phyloP scores from a whole-genome alignment of 2,888 invertebrate species.

The Allygus modestus region DNA sequence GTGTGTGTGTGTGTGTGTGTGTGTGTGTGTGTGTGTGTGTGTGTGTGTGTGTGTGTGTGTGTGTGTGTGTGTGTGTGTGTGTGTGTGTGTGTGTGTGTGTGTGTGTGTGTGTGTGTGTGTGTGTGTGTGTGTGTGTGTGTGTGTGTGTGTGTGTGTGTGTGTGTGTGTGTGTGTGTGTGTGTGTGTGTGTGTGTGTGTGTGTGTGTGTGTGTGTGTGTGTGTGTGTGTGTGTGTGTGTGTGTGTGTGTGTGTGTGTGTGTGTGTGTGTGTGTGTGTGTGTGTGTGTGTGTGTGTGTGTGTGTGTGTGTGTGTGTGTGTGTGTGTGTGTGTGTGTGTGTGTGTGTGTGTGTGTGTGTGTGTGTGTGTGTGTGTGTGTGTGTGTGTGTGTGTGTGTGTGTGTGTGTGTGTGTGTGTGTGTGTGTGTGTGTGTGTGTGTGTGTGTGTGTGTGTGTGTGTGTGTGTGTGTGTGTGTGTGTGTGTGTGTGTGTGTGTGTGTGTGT shows the following conservation, averaged over 20 bases:
- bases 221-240: slow-evolving; percentile 34
- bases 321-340: slow-evolving; percentile 34
- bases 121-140: slow-evolving; percentile 34
- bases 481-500: slow-evolving; percentile 24
- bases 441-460: slow-evolving; percentile 24
- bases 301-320: slow-evolving; percentile 31
- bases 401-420: slow-evolving; percentile 34
- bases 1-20: slow-evolving; percentile 34
- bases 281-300: slow-evolving; percentile 34
- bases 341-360: slow-evolving; percentile 34
- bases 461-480: slow-evolving; percentile 20
- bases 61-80: slow-evolving; percentile 20
- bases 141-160: slow-evolving; percentile 34
- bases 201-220: slow-evolving; percentile 24
- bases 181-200: slow-evolving; percentile 20
- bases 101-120: slow-evolving; percentile 34
- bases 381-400: slow-evolving; percentile 34
- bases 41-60: slow-evolving; percentile 16
- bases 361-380: slow-evolving; percentile 34
- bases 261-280: slow-evolving; percentile 34
- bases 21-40: slow-evolving; percentile 16
- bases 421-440: slow-evolving; percentile 34
- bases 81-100: slow-evolving; percentile 28
- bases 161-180: slow-evolving; percentile 34
- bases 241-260: slow-evolving; percentile 34